phyloP scores from a whole-genome alignment of 2,888 invertebrate species.

The Coremacera marginata region DNA sequence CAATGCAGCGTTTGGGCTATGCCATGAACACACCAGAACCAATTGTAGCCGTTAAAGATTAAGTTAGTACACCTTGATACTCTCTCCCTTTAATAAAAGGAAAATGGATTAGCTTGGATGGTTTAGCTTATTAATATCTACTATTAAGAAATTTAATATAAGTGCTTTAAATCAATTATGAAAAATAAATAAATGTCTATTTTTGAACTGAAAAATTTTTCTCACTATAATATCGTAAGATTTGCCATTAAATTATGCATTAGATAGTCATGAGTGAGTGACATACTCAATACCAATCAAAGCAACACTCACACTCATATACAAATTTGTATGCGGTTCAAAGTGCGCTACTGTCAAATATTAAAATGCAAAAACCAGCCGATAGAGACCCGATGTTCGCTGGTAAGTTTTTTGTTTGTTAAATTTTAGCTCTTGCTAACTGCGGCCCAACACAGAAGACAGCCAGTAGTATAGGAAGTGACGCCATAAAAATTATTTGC shows the following conservation, averaged over 20 bases:
- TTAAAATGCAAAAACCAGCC: conserved; percentile 39
- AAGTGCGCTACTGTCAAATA: conserved; percentile 6
- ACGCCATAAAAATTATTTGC: conserved; percentile 41
- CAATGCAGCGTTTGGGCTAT: conserved; percentile 81
- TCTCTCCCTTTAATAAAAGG: background rate
- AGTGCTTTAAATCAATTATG: background rate
- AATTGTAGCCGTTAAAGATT: conserved; percentile 49
- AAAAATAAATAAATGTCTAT: background rate
- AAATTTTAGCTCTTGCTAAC: no score
- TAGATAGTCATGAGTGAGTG: background rate
- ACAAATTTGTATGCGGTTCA: background rate
- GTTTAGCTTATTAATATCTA: background rate
- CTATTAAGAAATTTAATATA: conserved; percentile 8
- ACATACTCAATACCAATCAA: background rate
- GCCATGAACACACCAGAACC: conserved; percentile 81
- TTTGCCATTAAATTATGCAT: background rate
- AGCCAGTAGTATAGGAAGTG: conserved; percentile 25
- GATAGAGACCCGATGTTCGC: background rate
- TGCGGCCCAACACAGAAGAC: background rate
- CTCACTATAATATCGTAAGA: no score
- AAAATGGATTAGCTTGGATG: no score
- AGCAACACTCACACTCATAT: background rate
- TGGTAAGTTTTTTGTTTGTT: no score
- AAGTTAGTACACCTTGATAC: background rate
- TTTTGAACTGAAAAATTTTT: no score